phyloP scores from a whole-genome alignment of 2,888 invertebrate species.

The Vanessa cardui region DNA sequence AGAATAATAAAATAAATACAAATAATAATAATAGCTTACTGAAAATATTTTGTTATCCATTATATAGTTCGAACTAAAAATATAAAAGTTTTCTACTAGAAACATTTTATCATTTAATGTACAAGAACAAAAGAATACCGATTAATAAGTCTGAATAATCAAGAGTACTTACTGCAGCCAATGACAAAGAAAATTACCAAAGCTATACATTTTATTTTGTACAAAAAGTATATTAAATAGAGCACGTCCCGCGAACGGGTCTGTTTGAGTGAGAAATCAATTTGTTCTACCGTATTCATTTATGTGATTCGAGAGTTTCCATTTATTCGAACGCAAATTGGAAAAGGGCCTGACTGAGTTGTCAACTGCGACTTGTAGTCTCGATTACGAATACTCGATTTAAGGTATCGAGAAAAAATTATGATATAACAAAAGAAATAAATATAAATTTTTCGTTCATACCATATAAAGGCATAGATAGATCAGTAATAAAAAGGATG shows the following conservation, averaged over 20 bases:
- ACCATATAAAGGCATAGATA: background rate
- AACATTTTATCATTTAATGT: too few species aligned
- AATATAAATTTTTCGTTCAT: background rate
- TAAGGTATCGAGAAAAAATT: constrained; percentile 25
- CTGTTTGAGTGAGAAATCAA: constrained; percentile 80
- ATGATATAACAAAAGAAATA: constrained; percentile 17
- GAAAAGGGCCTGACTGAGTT: constrained; percentile 76
- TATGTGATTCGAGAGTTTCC: constrained; percentile 75
- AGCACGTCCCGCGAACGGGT: constrained; percentile 61
- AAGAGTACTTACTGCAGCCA: background rate
- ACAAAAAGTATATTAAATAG: constrained; percentile 32
- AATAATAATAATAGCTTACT: too few species aligned
- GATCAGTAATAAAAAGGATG: background rate
- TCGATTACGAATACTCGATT: constrained; percentile 47
- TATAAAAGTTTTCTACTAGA: too few species aligned
- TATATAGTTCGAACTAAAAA: too few species aligned
- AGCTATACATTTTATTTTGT: constrained; percentile 7
- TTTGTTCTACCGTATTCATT: constrained; percentile 80
- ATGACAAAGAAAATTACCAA: background rate
- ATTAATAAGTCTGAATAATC: background rate
- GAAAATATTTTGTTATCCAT: too few species aligned
- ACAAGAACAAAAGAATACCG: background rate
- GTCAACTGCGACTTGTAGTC: constrained; percentile 76
- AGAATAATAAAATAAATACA: too few species aligned
- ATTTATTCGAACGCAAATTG: constrained; percentile 80